Evolutionary conservation across 2,797 vertebrate genomes (phyloP).

Genomic region (Micrastur ruficollis): DNA sequence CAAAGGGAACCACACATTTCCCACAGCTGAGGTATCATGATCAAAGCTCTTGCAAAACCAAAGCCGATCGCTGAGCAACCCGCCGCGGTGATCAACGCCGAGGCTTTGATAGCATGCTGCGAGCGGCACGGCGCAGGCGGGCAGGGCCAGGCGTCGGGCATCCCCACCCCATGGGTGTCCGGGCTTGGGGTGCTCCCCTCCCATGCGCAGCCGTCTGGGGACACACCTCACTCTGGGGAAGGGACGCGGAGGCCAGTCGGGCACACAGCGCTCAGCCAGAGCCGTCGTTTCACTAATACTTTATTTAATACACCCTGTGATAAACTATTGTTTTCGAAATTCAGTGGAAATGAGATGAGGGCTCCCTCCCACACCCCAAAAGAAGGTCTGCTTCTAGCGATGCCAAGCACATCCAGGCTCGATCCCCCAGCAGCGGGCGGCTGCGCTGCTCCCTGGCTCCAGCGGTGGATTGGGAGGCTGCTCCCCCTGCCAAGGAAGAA

Average conservation of each 20-base stretch:
- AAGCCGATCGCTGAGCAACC: background rate
- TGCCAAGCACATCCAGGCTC: background rate
- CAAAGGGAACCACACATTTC: slow-evolving; percentile 18
- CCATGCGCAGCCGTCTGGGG: rapidly evolving
- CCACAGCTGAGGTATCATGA: background rate
- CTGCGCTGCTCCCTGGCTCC: background rate
- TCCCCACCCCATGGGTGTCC: background rate
- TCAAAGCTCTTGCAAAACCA: slow-evolving; percentile 19
- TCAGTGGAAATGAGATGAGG: rapidly evolving
- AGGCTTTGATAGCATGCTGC: background rate
- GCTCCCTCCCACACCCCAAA: background rate
- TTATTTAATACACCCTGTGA: rapidly evolving
- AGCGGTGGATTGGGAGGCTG: background rate
- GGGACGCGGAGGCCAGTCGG: rapidly evolving
- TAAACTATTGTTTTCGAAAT: rapidly evolving
- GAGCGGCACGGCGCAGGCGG: background rate
- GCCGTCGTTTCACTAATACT: rapidly evolving
- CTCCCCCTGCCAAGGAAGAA: background rate
- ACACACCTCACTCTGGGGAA: rapidly evolving
- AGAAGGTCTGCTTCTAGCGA: background rate
- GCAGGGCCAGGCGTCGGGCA: rapidly evolving
- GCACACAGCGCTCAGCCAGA: rapidly evolving
- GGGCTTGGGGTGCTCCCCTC: too few species aligned
- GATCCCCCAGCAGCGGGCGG: background rate
- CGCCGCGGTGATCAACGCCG: rapidly evolving